Evolutionary conservation across 2,888 invertebrate species (phyloP), one percentile per base, ranked within the genome.

Genomic region (Nomada hirtipes): DNA sequence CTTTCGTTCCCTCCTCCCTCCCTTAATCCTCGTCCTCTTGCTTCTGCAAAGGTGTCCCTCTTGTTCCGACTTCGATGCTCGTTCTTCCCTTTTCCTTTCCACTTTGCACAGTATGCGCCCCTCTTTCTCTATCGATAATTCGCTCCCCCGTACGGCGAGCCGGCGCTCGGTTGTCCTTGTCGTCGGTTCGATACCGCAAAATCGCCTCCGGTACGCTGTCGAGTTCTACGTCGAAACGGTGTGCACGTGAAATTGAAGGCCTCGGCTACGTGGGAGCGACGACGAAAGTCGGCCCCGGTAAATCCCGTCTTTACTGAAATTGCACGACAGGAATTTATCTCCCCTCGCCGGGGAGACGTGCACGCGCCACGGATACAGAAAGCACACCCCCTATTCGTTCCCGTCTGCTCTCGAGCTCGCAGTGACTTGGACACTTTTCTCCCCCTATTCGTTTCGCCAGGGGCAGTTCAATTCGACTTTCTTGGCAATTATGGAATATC

Each of bases 271-370:
- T 77, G 82, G 85, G 82, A 80, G 86, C 83, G 86, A 85, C 82
- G 84, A 83, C 83, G 81, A 85, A 82, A 82, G 82, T 82, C 76
- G 82, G 71, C 55, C 55, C 82, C 72, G 65, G 80, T 79, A 85
- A 80, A 83, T 83, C 85, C 80, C 64, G 73, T 76, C 83, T 83
- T 86, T 85, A 80, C 80, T 69, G 83, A 86, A 86, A 85, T 85
- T 82, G 79, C 84, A 79, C 74, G 57, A 9, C 57, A 20, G 78
- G 78, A 86, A 86, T 83, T 85, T 83, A 85, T 79, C 79, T 73
- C 79, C 77, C 70, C 77, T 70, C 29, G 18, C 13, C 47, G 52
- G 60, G 64, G 68, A 69, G 76, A 65, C 57, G 65, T 67, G 57
- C 55, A 47, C 64, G 64, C 65, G 70, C 50, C 69, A 23, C 59